These are phyloP conservation scores for Dasyornis broadbenti DNA, from an alignment of 2,113 vertebrate genomes.

Conservation along the genomic window DNA sequence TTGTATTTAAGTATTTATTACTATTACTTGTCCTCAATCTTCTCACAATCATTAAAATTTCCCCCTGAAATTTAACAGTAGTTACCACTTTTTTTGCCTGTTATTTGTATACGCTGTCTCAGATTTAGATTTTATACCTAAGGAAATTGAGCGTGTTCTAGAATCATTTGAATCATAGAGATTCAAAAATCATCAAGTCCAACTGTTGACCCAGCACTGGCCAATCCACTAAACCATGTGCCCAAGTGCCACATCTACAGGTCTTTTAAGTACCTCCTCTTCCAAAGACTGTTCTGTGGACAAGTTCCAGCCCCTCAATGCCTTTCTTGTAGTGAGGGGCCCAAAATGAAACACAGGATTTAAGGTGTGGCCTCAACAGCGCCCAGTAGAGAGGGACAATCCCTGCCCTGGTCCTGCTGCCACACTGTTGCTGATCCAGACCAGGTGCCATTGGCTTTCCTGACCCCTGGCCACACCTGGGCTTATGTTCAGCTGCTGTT, in stretches of 20 bases:
- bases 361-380: background rate
- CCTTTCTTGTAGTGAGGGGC: fast-evolving
- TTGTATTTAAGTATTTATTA: background rate
- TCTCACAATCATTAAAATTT: background rate
- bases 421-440: background rate
- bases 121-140: background rate
- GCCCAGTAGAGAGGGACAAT: fast-evolving
- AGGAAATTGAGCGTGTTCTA: background rate
- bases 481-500: background rate
- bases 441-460: background rate
- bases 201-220: background rate
- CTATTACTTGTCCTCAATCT: background rate
- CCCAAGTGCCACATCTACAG: background rate
- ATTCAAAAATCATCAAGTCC: too few relatives aligned
- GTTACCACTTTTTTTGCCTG: background rate
- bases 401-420: background rate
- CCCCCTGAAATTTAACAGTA: background rate
- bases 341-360: background rate
- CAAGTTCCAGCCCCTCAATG: fast-evolving
- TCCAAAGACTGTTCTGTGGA: background rate
- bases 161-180: background rate
- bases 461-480: background rate
- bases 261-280: background rate
- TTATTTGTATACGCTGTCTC: background rate
- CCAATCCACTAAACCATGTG: background rate